Base-by-base conservation (phyloP, 2,888 invertebrate species). In the Polyommatus iphigenia region DNA sequence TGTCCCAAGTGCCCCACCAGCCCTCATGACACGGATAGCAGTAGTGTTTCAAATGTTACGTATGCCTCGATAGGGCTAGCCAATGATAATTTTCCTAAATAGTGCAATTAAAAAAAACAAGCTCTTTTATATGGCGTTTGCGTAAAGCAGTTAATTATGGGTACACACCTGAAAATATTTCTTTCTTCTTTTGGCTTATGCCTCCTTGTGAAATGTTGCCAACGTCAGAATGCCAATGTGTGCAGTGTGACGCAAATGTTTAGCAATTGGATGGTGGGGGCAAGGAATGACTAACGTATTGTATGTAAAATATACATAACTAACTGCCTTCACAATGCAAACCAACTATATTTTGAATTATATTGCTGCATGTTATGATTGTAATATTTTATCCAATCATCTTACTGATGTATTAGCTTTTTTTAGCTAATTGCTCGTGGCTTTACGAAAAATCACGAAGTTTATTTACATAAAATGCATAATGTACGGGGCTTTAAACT, bases 1-100 rank as follows among this genome's bases (percentile, higher is more conserved):
- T 99, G 79, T 98, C 98, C 13, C 99, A 99, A 59, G 93, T 85
- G 0, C 92, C 92, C 0, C 90, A 92, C 79, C 87, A 87, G 18
- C 87, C 90, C 0, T 91, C 91, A 85, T 91, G 90, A 90, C 77
- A 57, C 36, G 71, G 41, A n/a, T 77, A 72, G 72, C 32, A 13
- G 24, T 72, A 77, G 8, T 41, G 36, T 50, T 75, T 75, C 54
- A 75, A 75, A 54, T 75, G 29, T 54, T 75, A 75, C n/a, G n/a
- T 24, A 29, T 18, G 29, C 29, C 29, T 18, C 0, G 10, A 62
- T 24, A 29, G 13, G 29, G 67, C 29, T 29, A 67, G 29, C 67
- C 15, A 67, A 67, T 13, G 3, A 46, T 46, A 13, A 6, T 20
- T 20, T 32, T 20, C 20, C 24, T 62, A 13, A 62, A 24, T 67